Evolutionary conservation across 2,888 invertebrate genomes (phyloP).

Genomic region (Schizotus pectinicornis): DNA sequence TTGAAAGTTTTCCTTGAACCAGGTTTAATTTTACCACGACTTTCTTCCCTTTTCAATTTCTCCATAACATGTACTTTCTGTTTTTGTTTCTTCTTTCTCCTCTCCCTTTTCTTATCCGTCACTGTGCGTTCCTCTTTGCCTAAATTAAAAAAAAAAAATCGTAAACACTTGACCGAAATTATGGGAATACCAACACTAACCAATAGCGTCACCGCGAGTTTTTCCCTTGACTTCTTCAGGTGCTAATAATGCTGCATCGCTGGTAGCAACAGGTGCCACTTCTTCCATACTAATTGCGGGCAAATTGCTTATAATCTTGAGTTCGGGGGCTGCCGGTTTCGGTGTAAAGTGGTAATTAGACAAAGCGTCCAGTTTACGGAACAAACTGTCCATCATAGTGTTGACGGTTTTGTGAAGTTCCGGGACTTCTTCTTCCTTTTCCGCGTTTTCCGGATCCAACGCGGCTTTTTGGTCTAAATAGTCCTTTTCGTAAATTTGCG

Average conservation of each 20-base stretch:
- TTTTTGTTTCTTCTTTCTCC: slow-evolving; percentile 83
- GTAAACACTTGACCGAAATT: no score
- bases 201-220: slow-evolving; percentile 62
- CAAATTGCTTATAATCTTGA: slow-evolving; percentile 88
- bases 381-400: slow-evolving; percentile 75
- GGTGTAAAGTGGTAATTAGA: slow-evolving; percentile 96
- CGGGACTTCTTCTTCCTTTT: slow-evolving; percentile 70
- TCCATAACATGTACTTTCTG: slow-evolving; percentile 66
- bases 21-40: slow-evolving; percentile 60
- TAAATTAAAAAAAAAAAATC: no score
- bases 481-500: slow-evolving; percentile 93
- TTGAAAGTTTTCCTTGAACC: slow-evolving; percentile 63
- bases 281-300: slow-evolving; percentile 95
- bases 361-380: slow-evolving; percentile 87
- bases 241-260: slow-evolving; percentile 83
- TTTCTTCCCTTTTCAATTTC: slow-evolving; percentile 61
- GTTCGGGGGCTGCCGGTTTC: slow-evolving; percentile 81
- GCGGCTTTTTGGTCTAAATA: slow-evolving; percentile 73
- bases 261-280: slow-evolving; percentile 88
- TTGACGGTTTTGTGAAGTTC: slow-evolving; percentile 81
- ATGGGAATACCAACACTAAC: no score
- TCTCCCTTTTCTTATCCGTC: slow-evolving; percentile 88
- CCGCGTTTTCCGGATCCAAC: slow-evolving; percentile 62
- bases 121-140: slow-evolving; percentile 77
- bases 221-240: slow-evolving; percentile 86